Evolutionary conservation across 2,113 vertebrate genomes (phyloP).

Genomic region (Pedetes capensis): DNA sequence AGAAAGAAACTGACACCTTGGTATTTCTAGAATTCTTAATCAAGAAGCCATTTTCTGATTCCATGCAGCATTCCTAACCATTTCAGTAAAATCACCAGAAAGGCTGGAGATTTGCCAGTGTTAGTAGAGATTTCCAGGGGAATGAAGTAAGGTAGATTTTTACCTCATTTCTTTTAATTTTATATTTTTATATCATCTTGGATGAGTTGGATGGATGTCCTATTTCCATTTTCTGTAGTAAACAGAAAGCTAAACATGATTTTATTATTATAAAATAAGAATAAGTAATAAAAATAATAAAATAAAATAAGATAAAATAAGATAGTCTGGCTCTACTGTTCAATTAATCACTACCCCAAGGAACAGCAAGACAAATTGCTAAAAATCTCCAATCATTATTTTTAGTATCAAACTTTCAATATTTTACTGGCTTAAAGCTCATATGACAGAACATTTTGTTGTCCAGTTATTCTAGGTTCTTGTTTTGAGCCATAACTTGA

Average conservation of each 20-base stretch:
- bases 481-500: background rate
- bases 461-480: background rate
- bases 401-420: background rate
- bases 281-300: too few species aligned
- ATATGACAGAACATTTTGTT: background rate
- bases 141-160: background rate
- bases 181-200: background rate
- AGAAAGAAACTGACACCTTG: too few species aligned
- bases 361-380: background rate
- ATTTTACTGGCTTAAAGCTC: background rate
- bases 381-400: background rate
- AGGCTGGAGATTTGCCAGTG: background rate
- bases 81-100: background rate
- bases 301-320: constrained; percentile 2
- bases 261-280: background rate
- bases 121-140: background rate
- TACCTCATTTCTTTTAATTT: background rate
- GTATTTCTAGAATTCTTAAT: background rate
- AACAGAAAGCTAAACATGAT: background rate
- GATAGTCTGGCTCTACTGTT: background rate
- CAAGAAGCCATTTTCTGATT: background rate
- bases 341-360: background rate
- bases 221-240: background rate
- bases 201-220: background rate
- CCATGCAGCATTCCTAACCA: background rate